Conservation (phyloP, 2,888 invertebrate genomes). For the Ariolimax columbianus region DNA sequence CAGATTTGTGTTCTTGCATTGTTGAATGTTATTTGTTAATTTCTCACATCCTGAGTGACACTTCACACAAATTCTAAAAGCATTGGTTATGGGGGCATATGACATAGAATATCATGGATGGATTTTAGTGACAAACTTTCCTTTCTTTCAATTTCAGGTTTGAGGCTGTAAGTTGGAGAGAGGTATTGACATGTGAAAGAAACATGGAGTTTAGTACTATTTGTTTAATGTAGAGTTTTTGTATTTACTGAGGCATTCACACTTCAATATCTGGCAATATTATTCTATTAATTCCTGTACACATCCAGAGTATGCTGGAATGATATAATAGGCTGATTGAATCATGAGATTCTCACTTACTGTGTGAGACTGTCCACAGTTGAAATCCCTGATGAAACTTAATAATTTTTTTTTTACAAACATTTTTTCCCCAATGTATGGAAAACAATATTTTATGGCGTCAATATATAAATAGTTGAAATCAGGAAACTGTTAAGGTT, state of each 20-base stretch:
- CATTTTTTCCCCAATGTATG: too few relatives aligned
- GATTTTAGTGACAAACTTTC: neutral
- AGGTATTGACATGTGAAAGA: neutral
- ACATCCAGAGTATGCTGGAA: too few relatives aligned
- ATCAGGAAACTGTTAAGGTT: too few relatives aligned
- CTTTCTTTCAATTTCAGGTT: neutral
- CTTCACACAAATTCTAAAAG: neutral
- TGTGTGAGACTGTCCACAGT: too few relatives aligned
- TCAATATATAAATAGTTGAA: too few relatives aligned
- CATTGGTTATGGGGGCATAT: neutral
- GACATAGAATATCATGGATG: neutral
- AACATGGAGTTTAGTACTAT: neutral
- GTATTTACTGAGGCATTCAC: neutral
- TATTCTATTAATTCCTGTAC: too few relatives aligned
- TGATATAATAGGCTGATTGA: too few relatives aligned
- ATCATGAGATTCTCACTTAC: too few relatives aligned
- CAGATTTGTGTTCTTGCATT: neutral
- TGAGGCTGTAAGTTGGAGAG: neutral
- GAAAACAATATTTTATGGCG: too few relatives aligned
- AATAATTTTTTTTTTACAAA: too few relatives aligned
- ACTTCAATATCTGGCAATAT: neutral
- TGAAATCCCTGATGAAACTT: too few relatives aligned
- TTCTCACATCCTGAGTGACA: neutral
- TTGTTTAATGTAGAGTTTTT: neutral
- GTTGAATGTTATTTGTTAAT: neutral